Percentiles rank a stretch among this genome's conserved stretches.
phyloP scores from a whole-genome alignment of 2,888 invertebrate genomes.

The Notodonta dromedarius region DNA sequence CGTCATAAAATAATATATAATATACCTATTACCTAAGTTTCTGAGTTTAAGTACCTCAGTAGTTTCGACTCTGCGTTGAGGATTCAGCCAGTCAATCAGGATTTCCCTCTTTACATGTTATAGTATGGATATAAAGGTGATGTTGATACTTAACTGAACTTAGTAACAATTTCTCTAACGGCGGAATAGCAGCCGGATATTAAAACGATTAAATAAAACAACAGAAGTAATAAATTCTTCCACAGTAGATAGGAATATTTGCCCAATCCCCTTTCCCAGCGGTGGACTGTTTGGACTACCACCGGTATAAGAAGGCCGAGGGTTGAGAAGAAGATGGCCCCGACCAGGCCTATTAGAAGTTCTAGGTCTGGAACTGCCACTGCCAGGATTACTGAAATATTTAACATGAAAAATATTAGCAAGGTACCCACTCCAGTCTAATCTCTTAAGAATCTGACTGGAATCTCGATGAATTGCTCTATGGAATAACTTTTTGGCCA shows the following conservation, averaged over 20 bases:
- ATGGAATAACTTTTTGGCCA: no score
- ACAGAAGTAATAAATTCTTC: slow-evolving; percentile 83
- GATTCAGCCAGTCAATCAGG: no score
- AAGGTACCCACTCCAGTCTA: no score
- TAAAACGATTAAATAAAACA: slow-evolving; percentile 64
- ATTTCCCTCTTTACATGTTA: no score
- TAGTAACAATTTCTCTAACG: slow-evolving; percentile 53
- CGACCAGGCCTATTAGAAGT: slow-evolving; percentile 94
- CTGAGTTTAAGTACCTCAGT: no score
- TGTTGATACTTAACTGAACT: slow-evolving; percentile 24
- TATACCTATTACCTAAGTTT: no score
- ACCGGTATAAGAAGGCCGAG: slow-evolving; percentile 90
- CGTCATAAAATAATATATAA: no score
- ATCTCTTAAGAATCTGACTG: no score
- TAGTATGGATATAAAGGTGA: no score
- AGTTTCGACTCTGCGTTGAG: no score
- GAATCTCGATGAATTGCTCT: no score
- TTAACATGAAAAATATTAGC: neutral
- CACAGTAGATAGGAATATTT: slow-evolving; percentile 85
- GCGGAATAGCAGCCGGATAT: slow-evolving; percentile 68
- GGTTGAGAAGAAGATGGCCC: slow-evolving; percentile 90
- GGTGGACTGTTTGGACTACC: slow-evolving; percentile 88
- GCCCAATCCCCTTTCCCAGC: slow-evolving; percentile 88
- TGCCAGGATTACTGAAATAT: slow-evolving; percentile 87
- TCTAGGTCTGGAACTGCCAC: slow-evolving; percentile 92